Evolutionary conservation across 2,113 vertebrate species (phyloP).

Genomic region (Oreotragus oreotragus): DNA sequence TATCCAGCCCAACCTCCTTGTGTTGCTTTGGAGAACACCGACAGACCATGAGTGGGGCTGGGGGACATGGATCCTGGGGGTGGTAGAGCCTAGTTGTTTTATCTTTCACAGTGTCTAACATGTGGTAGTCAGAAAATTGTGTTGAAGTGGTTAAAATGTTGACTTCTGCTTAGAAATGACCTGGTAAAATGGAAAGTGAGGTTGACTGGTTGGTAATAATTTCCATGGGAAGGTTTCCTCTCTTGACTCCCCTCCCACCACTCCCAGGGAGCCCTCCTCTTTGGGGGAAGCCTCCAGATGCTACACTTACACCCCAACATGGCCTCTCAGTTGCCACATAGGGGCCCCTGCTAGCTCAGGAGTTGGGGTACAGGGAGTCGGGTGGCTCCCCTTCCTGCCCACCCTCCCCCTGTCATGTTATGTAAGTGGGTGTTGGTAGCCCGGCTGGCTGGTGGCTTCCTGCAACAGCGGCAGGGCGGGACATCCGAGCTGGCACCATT

Average conservation of each 20-base stretch:
- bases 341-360: background rate
- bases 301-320: fast-evolving
- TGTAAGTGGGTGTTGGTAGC: constrained; percentile 1
- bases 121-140: background rate
- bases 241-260: background rate
- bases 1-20: no score
- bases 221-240: background rate
- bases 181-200: background rate
- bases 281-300: background rate
- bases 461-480: constrained; percentile 49
- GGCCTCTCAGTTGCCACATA: background rate
- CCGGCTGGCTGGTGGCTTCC: constrained; percentile 31
- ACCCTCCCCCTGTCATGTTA: background rate
- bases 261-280: background rate
- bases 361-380: background rate
- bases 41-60: fast-evolving
- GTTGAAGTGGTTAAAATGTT: background rate
- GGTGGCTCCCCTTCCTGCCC: background rate
- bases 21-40: background rate
- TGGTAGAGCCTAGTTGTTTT: background rate
- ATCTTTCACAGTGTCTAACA: background rate
- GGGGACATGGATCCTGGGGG: background rate
- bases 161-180: background rate
- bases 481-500: constrained; percentile 25
- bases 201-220: background rate